These are phyloP conservation scores for Heliconius aoede DNA, from an alignment of 2,888 invertebrate genomes.

Conservation along the genomic window DNA sequence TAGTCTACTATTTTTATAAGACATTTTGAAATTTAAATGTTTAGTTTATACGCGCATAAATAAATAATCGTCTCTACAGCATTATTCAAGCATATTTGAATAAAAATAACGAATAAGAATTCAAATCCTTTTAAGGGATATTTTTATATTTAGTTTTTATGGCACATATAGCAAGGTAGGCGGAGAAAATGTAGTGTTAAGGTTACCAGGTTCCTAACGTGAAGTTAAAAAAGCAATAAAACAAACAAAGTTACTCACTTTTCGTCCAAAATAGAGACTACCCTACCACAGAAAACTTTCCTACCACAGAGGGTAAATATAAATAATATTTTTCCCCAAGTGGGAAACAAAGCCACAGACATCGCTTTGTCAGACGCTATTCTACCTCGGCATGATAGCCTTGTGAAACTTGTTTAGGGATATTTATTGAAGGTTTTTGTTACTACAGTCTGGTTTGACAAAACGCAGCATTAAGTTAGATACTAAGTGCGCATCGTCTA, in stretches of 20 bases:
- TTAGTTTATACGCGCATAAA: not conserved
- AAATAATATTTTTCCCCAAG: no score
- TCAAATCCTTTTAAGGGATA: not conserved
- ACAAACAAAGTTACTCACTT: not conserved
- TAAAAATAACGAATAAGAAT: not conserved
- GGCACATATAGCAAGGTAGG: not conserved
- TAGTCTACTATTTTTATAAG: not conserved
- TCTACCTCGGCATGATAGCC: no score
- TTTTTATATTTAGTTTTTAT: not conserved
- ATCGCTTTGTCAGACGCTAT: no score
- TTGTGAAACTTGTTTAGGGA: not conserved
- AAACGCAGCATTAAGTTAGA: no score
- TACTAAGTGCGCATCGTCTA: not conserved
- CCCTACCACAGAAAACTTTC: no score
- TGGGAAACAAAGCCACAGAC: no score
- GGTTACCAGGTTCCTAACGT: no score
- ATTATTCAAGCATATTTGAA: not conserved
- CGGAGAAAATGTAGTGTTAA: no score
- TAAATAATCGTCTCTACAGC: not conserved
- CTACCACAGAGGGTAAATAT: no score
- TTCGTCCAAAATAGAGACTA: not conserved
- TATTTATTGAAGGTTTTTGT: not conserved
- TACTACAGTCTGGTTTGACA: not conserved
- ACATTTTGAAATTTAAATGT: not conserved
- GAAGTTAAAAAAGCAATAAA: no score